phyloP scores from a whole-genome alignment of 2,113 vertebrate species.

The Pseudonaja textilis region DNA sequence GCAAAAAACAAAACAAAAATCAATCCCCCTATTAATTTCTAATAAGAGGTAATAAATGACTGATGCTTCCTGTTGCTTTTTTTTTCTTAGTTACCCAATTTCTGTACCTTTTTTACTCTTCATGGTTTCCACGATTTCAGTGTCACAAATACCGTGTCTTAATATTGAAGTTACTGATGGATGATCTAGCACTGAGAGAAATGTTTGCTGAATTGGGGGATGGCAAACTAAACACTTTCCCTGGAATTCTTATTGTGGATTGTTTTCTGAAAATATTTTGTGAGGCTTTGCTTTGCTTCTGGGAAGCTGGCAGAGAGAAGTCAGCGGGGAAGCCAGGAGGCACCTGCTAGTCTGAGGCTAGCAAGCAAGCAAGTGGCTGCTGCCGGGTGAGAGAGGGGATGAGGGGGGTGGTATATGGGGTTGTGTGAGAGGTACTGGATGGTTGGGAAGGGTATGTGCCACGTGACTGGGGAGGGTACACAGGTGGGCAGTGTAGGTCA shows the following conservation, averaged over 20 bases:
- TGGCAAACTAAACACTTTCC: rapidly evolving
- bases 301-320: neutral
- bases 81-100: neutral
- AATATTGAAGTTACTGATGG: neutral
- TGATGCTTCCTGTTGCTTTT: neutral
- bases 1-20: neutral
- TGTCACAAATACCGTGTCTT: neutral
- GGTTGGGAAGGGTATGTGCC: neutral
- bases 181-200: neutral
- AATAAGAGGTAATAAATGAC: neutral
- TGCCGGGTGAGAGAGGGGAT: neutral
- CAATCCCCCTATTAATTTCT: neutral
- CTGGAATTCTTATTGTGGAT: neutral
- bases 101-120: neutral
- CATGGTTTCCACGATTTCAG: neutral
- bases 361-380: neutral
- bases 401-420: neutral
- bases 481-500: neutral
- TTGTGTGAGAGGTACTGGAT: neutral
- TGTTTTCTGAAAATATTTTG: neutral
- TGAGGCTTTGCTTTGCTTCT: neutral
- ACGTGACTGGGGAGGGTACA: neutral
- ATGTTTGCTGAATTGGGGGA: neutral
- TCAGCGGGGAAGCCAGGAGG: neutral
- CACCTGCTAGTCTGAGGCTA: neutral